Evolutionary conservation across 2,888 invertebrate genomes (phyloP).

Genomic region (Synergus gifuensis): DNA sequence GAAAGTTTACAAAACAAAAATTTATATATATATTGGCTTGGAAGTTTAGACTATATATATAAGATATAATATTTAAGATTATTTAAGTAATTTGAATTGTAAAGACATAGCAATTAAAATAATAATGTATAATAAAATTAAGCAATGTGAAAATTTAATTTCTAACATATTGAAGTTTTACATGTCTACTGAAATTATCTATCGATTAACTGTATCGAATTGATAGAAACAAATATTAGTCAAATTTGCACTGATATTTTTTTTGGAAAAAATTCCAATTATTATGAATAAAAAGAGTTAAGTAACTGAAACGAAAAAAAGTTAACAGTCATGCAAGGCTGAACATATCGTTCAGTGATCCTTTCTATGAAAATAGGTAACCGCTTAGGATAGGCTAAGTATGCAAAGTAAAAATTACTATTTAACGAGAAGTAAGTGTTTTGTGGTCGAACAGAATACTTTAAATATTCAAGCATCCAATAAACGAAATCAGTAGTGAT

Average conservation of each 20-base stretch:
- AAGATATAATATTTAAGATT: no score
- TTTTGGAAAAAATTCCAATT: not conserved
- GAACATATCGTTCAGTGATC: not conserved
- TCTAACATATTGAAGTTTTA: no score
- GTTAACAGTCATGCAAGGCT: not conserved
- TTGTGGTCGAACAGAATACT: not conserved
- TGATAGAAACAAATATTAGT: not conserved
- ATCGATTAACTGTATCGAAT: no score
- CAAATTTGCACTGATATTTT: not conserved
- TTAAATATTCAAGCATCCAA: not conserved
- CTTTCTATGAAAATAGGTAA: not conserved
- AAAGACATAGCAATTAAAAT: no score
- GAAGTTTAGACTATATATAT: no score
- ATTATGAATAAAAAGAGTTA: not conserved
- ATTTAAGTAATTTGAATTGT: no score
- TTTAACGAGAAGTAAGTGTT: not conserved
- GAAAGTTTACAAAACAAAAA: not conserved
- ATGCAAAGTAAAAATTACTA: not conserved
- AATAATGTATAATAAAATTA: no score
- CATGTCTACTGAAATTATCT: no score
- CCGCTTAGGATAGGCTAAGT: not conserved
- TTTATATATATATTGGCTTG: no score
- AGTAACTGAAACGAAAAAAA: not conserved
- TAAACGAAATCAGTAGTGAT: not conserved
- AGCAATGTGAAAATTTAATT: no score